phyloP scores from a whole-genome alignment of 2,797 vertebrate species.

The Semotilus atromaculatus region DNA sequence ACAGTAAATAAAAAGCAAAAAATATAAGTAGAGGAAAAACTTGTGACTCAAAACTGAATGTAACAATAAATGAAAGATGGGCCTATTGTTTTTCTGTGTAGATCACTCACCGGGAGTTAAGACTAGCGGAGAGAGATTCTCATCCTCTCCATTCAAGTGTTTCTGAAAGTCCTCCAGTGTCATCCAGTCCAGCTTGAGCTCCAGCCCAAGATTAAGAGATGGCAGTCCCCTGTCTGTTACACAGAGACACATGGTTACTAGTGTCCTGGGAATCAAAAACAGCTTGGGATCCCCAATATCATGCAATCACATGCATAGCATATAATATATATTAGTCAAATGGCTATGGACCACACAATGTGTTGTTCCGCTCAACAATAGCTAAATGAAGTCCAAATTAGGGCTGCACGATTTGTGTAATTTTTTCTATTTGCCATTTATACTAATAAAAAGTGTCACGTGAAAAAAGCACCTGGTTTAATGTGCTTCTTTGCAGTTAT shows the following conservation, averaged over 20 bases:
- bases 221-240: slow-evolving; percentile 79
- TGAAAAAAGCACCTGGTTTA: neutral
- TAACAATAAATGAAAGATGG: neutral
- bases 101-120: slow-evolving; percentile 88
- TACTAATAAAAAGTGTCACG: neutral
- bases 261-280: neutral
- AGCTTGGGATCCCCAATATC: neutral
- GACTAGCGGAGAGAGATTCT: slow-evolving; percentile 78
- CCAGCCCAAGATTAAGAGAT: slow-evolving; percentile 90
- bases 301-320: neutral
- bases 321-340: neutral
- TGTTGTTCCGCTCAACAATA: neutral
- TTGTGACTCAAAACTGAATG: neutral
- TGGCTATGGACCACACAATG: neutral
- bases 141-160: slow-evolving; percentile 93
- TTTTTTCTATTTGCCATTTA: neutral
- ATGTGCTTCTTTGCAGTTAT: neutral
- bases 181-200: slow-evolving; percentile 96
- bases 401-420: neutral
- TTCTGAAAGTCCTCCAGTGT: slow-evolving; percentile 96
- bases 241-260: slow-evolving; percentile 15
- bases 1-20: neutral
- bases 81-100: neutral
- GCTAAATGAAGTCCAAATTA: neutral
- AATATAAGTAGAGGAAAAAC: neutral